Evolutionary conservation across 2,113 vertebrate genomes (phyloP), one percentile per base, ranked within the genome.

Genomic region (Pterocles gutturalis): DNA sequence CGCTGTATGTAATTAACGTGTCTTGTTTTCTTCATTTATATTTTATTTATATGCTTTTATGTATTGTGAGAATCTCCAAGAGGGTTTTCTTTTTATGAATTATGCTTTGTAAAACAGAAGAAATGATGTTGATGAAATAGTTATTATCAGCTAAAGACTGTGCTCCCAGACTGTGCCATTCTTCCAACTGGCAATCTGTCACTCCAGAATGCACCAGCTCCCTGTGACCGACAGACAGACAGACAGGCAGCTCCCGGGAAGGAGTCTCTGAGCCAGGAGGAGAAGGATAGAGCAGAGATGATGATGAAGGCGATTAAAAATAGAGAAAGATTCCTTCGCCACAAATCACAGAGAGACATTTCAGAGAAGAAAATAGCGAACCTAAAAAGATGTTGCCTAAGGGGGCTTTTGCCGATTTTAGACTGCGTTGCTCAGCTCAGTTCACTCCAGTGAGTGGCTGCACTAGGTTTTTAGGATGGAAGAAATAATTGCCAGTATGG

Each of bases 11-110:
- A 98, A 98, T 98, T 98, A 98, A 96, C 41, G 70, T 96, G 97
- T 90, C 97, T 97, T 97, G 96, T 97, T 97, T 97, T 95, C 97
- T 96, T 97, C 95, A 94, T 98, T 97, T 97, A 98, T 98, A 97
- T 98, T 98, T 98, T 96, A 98, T 98, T 97, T 96, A 94, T 94
- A 85, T 91, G 93, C 97, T 97, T 97, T 97, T 97, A 97, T 95
- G 91, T 95, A 95, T 91, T 95, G 94, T 93, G 90, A 97, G 91
- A 96, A 91, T 73, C 93, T 97, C 96, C 26, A n/a, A 94, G 78
- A 97, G 93, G 60, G 77, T 91, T 97, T 95, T 95, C 91, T 96
- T 97, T 95, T 95, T 90, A 82, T 96, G 97, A 97, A 92, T 97
- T 97, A 95, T 64, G 5, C 88, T 97, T 96, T 96, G 96, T 95